These are phyloP conservation scores for Antigone vipio DNA, from an alignment of 2,113 vertebrate species.

Conservation along the genomic window DNA sequence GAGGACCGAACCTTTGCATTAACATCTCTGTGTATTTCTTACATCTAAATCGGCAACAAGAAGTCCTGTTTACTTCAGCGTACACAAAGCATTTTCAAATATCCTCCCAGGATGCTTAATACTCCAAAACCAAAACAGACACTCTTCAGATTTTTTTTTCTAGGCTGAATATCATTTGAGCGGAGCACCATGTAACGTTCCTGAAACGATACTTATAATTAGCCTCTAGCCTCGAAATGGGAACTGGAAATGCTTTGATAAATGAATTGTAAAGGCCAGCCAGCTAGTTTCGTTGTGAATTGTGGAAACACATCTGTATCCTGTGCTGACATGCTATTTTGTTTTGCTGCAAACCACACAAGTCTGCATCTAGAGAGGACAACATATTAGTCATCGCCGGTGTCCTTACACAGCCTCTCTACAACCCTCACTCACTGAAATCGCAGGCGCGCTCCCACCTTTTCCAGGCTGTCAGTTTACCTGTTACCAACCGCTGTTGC, in stretches of 20 bases:
- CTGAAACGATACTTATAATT: conserved; percentile 29
- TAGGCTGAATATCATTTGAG: background rate
- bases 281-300: conserved; percentile 42
- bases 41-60: background rate
- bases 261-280: conserved; percentile 28
- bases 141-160: background rate
- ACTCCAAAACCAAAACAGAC: background rate
- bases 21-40: background rate
- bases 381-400: background rate
- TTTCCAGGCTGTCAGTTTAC: background rate
- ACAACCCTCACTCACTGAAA: background rate
- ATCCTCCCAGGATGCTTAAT: background rate
- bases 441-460: fast-evolving
- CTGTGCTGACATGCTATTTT: conserved; percentile 53
- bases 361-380: conserved; percentile 3
- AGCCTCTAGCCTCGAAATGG: conserved; percentile 36
- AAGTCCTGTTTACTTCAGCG: background rate
- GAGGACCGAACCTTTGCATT: background rate
- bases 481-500: background rate
- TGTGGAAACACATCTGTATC: conserved; percentile 64
- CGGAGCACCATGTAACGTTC: background rate
- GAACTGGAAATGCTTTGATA: conserved; percentile 63
- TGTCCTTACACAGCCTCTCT: background rate
- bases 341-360: conserved; percentile 25
- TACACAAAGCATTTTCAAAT: background rate